A percentile compares a stretch with the other conserved stretches of the same genome.
phyloP scores from a whole-genome alignment of 2,888 invertebrate genomes.

The Polydrusus tereticollis region DNA sequence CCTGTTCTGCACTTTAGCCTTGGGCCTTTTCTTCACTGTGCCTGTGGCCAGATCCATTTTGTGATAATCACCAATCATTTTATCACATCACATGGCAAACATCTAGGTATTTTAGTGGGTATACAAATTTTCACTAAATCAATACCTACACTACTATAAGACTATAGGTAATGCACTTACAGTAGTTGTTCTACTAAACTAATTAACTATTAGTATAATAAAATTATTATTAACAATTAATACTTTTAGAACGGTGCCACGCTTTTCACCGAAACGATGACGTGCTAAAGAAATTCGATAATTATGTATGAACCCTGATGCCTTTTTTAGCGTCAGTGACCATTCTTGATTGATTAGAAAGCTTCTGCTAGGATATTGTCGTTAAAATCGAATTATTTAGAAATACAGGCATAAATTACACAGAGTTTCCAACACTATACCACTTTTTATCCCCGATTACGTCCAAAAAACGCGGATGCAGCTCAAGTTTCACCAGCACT shows the following conservation, averaged over 20 bases:
- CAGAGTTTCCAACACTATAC: neutral
- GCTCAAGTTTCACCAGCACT: conserved; percentile 10
- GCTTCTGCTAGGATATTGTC: neutral
- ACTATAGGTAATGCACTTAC: neutral
- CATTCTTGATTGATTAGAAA: neutral
- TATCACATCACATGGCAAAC: neutral
- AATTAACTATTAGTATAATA: neutral
- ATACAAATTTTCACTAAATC: too few relatives aligned
- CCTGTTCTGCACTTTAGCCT: conserved; percentile 43
- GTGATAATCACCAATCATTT: neutral
- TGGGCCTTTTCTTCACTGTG: conserved; percentile 42
- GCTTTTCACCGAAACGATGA: conserved; percentile 11
- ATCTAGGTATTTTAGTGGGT: too few relatives aligned
- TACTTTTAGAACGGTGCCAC: conserved; percentile 9
- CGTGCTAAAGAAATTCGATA: conserved; percentile 3
- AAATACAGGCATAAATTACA: neutral
- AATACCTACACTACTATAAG: too few relatives aligned
- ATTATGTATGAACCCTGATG: neutral
- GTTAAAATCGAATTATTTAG: neutral
- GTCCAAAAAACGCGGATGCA: neutral
- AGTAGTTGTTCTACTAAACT: conserved; percentile 13
- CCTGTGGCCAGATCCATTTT: conserved; percentile 5
- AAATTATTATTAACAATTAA: conserved; percentile 17
- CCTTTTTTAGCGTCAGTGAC: neutral
- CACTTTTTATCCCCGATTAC: neutral